A percentile compares a stretch with the other conserved stretches of the same genome.
phyloP scores from a whole-genome alignment of 1,140 invertebrate species.

The Brachionus plicatilis region DNA sequence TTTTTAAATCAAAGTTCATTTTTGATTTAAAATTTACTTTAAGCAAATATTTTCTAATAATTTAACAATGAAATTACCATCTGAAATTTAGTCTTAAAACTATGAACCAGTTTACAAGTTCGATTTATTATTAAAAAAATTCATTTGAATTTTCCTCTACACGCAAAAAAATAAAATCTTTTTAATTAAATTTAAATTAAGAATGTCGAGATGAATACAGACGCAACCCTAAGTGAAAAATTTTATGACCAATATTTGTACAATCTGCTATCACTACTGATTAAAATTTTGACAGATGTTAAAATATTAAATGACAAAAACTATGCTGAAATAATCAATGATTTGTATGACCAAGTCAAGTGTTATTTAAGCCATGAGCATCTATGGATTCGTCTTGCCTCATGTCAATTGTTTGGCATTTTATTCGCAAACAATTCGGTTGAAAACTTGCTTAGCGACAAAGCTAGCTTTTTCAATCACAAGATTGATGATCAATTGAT shows the following conservation, averaged over 20 bases:
- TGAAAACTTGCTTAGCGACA: slow-evolving; percentile 58
- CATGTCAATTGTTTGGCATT: slow-evolving; percentile 68
- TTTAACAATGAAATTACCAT: no score
- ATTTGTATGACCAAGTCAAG: slow-evolving; percentile 57
- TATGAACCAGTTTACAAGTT: no score
- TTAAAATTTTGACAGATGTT: slow-evolving; percentile 62
- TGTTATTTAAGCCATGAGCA: slow-evolving; percentile 62
- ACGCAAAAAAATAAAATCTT: neutral
- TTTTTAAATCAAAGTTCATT: no score
- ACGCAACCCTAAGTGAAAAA: neutral
- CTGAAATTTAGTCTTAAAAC: no score
- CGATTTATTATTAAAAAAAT: no score
- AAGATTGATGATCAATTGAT: slow-evolving; percentile 40
- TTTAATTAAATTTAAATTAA: neutral
- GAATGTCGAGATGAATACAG: neutral
- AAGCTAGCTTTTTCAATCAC: slow-evolving; percentile 39
- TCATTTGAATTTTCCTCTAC: no score
- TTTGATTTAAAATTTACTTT: neutral
- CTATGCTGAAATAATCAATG: slow-evolving; percentile 53
- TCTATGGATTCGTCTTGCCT: slow-evolving; percentile 68
- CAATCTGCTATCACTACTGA: slow-evolving; percentile 59
- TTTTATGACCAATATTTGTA: slow-evolving; percentile 39
- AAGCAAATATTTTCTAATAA: neutral
- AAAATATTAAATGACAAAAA: slow-evolving; percentile 57
- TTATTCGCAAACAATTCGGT: slow-evolving; percentile 64